phyloP scores from a whole-genome alignment of 2,888 invertebrate species.

The Drosophila pegasa region DNA sequence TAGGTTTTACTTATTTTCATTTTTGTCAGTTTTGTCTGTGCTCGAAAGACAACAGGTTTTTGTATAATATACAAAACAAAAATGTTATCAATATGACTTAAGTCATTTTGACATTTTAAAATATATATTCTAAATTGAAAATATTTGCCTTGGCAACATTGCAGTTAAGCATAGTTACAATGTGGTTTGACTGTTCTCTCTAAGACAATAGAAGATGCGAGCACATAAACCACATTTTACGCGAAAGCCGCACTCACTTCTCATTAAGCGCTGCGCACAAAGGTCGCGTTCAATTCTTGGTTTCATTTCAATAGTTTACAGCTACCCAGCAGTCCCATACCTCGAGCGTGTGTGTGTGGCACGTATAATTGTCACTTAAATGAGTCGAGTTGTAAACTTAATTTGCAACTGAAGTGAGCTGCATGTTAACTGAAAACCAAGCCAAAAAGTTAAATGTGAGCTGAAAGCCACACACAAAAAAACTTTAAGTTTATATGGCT shows the following conservation, averaged over 20 bases:
- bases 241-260: background rate
- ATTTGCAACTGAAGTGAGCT: conserved; percentile 39
- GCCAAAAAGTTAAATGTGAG: conserved; percentile 23
- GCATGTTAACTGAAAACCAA: conserved; percentile 19
- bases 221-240: background rate
- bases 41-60: background rate
- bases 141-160: background rate
- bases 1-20: background rate
- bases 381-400: conserved; percentile 42
- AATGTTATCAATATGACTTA: too few species aligned
- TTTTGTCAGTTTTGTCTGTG: background rate
- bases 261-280: background rate
- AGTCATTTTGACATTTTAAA: too few species aligned
- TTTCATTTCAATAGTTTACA: conserved; percentile 8
- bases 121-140: background rate
- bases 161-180: background rate
- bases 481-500: conserved; percentile 22
- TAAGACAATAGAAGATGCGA: background rate
- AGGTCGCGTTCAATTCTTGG: background rate
- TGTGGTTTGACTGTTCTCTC: too few species aligned
- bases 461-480: conserved; percentile 22
- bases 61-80: too few species aligned
- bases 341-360: conserved; percentile 14
- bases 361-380: conserved; percentile 63
- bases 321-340: background rate